These are phyloP conservation scores for Dasyornis broadbenti DNA, from an alignment of 2,113 vertebrate genomes.

Conservation along the genomic window DNA sequence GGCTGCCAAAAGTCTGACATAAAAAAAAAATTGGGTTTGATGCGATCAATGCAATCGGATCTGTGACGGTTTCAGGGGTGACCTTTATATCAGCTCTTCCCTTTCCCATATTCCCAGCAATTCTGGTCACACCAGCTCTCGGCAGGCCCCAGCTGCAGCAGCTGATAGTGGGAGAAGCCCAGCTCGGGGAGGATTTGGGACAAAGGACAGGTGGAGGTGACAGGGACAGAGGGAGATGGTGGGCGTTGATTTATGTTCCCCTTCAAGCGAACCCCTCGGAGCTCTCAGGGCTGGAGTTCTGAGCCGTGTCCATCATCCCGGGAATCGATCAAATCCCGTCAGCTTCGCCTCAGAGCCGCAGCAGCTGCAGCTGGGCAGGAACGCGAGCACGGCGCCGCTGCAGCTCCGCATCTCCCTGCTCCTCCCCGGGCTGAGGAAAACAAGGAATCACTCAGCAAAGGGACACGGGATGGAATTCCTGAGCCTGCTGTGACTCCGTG, in stretches of 20 bases:
- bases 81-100: too few species aligned
- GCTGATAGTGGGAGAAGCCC: accelerated
- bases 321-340: neutral
- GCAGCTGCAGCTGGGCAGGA: constrained; percentile 14
- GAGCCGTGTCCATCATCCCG: neutral
- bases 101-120: too few species aligned
- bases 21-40: too few species aligned
- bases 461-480: accelerated
- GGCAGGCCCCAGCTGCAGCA: too few species aligned
- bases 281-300: neutral
- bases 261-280: neutral
- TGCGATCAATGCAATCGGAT: too few species aligned
- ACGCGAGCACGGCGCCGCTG: neutral
- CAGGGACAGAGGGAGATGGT: neutral
- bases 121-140: too few species aligned
- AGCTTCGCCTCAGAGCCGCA: constrained; percentile 22
- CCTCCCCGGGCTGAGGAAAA: neutral
- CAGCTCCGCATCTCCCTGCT: neutral
- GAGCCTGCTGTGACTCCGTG: neutral
- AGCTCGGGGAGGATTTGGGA: neutral
- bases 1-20: too few species aligned
- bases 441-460: neutral
- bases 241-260: neutral
- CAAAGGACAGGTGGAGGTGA: neutral
- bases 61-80: too few species aligned